Evolutionary conservation across 2,113 vertebrate species (phyloP).

Genomic region (Poicephalus gulielmi): DNA sequence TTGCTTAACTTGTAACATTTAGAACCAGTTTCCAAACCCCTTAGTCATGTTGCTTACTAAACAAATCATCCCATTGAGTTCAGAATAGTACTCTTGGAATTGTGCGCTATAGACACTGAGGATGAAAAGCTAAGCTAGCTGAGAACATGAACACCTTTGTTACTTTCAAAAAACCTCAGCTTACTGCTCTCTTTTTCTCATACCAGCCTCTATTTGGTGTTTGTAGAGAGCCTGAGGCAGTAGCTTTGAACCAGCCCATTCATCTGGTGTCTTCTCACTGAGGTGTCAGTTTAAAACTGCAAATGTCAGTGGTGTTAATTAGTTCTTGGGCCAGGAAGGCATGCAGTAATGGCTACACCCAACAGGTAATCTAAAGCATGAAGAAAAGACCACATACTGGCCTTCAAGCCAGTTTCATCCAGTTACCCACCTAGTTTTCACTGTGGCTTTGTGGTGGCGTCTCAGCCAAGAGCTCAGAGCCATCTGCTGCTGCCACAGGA

Average conservation of each 20-base stretch:
- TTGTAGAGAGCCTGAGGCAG: background rate
- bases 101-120: accelerated
- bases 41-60: background rate
- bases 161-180: background rate
- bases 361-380: background rate
- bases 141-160: background rate
- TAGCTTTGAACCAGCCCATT: background rate
- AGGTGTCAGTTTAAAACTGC: background rate
- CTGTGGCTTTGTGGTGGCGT: background rate
- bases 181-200: background rate
- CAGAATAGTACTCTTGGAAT: background rate
- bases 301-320: background rate
- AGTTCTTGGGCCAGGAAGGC: background rate
- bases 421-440: background rate
- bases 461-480: background rate
- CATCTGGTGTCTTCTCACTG: background rate
- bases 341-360: background rate
- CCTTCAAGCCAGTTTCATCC: background rate
- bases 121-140: conserved; percentile 21
- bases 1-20: background rate
- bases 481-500: accelerated
- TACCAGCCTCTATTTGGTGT: background rate
- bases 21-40: background rate
- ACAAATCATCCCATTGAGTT: background rate
- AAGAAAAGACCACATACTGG: background rate